Conservation (phyloP, 2,113 vertebrate species). For the Gallinago paraguaiae region DNA sequence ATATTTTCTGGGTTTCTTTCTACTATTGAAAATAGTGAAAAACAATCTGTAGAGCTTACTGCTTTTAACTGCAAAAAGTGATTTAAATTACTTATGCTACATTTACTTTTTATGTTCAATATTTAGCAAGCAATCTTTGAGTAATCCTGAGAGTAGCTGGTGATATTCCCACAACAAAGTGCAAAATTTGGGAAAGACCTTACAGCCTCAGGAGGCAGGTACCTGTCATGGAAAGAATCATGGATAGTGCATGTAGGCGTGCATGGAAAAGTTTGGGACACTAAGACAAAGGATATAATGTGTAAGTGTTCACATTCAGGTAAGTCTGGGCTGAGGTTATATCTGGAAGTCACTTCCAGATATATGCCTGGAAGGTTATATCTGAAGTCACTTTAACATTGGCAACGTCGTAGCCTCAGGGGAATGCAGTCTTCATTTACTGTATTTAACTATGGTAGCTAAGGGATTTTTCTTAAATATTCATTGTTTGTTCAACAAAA, state of each 20-base stretch:
- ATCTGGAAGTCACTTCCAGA: too few species aligned
- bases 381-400: not conserved
- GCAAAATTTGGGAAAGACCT: not conserved
- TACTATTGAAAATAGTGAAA: not conserved
- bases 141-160: not conserved
- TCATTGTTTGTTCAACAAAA: not conserved
- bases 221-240: not conserved
- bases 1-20: not conserved
- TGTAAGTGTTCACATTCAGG: not conserved
- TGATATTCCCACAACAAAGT: not conserved
- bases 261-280: not conserved
- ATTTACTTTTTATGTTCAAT: not conserved
- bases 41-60: not conserved
- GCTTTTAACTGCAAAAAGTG: not conserved
- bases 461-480: not conserved
- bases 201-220: not conserved
- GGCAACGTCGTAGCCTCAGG: not conserved
- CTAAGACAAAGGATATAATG: not conserved
- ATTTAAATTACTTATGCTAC: not conserved
- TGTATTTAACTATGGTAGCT: not conserved
- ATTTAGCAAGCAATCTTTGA: not conserved
- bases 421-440: not conserved
- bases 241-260: accelerated
- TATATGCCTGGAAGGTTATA: not conserved
- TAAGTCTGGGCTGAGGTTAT: not conserved